Conservation (phyloP, 2,888 invertebrate species). For the Cosmorhoe ocellata region DNA sequence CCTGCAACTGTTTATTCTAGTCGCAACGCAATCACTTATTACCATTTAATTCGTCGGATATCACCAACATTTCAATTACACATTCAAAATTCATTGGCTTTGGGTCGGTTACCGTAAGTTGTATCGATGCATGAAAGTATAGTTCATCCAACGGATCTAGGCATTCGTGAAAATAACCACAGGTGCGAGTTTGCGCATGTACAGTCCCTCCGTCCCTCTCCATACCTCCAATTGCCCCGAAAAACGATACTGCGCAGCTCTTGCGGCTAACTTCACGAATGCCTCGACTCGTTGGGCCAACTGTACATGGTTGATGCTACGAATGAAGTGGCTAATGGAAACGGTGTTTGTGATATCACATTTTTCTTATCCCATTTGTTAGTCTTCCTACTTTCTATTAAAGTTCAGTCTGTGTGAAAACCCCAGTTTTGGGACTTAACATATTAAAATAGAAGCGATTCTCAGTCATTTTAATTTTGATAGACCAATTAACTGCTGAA, state of each 20-base stretch:
- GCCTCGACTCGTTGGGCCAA: too few species aligned
- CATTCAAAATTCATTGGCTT: conserved; percentile 39
- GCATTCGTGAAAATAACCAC: too few species aligned
- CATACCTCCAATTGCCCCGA: too few species aligned
- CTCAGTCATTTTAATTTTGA: not conserved
- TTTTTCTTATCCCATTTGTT: conserved; percentile 59
- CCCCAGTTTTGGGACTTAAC: not conserved
- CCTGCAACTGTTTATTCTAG: conserved; percentile 68
- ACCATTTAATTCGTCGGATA: conserved; percentile 78
- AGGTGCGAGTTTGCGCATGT: too few species aligned
- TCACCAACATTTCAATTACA: conserved; percentile 57
- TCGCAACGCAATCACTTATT: conserved; percentile 78
- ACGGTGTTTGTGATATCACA: conserved; percentile 47
- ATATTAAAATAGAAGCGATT: conserved; percentile 1
- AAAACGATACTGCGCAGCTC: too few species aligned
- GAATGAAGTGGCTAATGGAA: conserved; percentile 28
- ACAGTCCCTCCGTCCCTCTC: too few species aligned
- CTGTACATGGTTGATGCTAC: conserved; percentile 24
- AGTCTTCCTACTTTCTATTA: conserved; percentile 33
- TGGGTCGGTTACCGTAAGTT: conserved; percentile 22
- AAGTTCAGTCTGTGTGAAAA: conserved; percentile 29
- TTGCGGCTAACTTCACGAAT: too few species aligned
- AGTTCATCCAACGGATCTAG: too few species aligned
- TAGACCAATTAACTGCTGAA: too few species aligned
- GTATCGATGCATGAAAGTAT: conserved; percentile 19